A percentile compares a stretch with the other conserved stretches of the same genome.
These are phyloP conservation scores for Acheta domesticus DNA, from an alignment of 2,888 invertebrate genomes.

Conservation along the genomic window DNA sequence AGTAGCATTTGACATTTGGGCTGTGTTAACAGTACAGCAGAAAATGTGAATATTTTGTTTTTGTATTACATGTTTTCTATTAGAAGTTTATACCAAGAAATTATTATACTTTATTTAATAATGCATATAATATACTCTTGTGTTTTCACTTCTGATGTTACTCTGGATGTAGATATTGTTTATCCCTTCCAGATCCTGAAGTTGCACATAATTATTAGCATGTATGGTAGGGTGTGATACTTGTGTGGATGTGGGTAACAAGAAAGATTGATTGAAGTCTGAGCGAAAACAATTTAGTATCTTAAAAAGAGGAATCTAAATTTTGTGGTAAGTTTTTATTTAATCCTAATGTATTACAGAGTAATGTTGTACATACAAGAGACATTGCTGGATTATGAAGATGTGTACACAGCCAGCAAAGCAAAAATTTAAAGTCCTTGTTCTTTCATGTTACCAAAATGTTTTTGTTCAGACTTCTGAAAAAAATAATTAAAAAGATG, in stretches of 20 bases:
- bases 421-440: no score
- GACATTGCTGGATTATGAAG: no score
- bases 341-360: no score
- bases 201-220: neutral
- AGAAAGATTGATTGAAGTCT: neutral
- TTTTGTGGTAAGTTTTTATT: no score
- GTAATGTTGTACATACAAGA: no score
- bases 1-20: conserved; percentile 18
- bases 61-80: conserved; percentile 18
- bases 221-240: neutral
- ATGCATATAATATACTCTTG: conserved; percentile 12
- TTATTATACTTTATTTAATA: conserved; percentile 18
- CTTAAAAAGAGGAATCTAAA: no score
- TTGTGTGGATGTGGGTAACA: neutral
- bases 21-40: conserved; percentile 10
- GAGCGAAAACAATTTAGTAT: neutral
- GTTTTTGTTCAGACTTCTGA: no score
- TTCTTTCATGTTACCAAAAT: no score
- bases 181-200: conserved; percentile 1
- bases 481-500: no score
- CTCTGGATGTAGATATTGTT: conserved; percentile 18
- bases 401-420: no score
- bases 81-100: conserved; percentile 18
- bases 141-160: conserved; percentile 18
- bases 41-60: conserved; percentile 4